A percentile compares a stretch with the other conserved stretches of the same genome.
phyloP scores from a whole-genome alignment of 2,113 vertebrate genomes.

The Nematolebias whitei region DNA sequence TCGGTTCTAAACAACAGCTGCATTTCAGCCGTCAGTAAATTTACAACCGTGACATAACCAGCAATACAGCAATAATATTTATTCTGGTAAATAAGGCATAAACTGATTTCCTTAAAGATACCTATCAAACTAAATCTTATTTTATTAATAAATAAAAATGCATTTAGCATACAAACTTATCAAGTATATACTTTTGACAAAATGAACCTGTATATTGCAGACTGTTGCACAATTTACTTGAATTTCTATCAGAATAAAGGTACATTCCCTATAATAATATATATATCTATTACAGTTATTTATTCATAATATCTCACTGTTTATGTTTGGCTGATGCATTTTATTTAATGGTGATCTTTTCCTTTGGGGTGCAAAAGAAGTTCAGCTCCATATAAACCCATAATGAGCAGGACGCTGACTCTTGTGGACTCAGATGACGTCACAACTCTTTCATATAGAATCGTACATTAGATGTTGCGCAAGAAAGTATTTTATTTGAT shows the following conservation, averaged over 20 bases:
- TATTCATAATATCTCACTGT: slow-evolving; percentile 24
- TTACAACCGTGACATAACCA: slow-evolving; percentile 28
- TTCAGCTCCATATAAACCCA: slow-evolving; percentile 20
- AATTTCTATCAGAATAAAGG: slow-evolving; percentile 1
- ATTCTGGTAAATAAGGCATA: no score
- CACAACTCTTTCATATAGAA: slow-evolving; percentile 28
- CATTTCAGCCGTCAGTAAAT: slow-evolving; percentile 33
- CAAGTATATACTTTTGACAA: neutral
- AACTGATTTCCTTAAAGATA: neutral
- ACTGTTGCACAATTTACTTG: no score
- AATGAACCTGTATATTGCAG: no score
- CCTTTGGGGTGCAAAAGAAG: slow-evolving; percentile 22
- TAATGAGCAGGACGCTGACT: slow-evolving; percentile 44
- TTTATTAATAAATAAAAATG: slow-evolving; percentile 7
- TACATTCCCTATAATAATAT: slow-evolving; percentile 10
- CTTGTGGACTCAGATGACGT: slow-evolving; percentile 3
- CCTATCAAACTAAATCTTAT: neutral
- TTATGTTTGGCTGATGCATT: slow-evolving; percentile 16
- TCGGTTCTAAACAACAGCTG: slow-evolving; percentile 42
- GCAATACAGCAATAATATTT: slow-evolving; percentile 32
- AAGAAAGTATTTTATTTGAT: neutral
- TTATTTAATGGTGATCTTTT: slow-evolving; percentile 19
- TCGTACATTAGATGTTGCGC: slow-evolving; percentile 54
- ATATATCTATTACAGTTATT: neutral
- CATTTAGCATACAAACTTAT: neutral